These are phyloP conservation scores for Ceuthmochares aereus DNA, from an alignment of 2,113 vertebrate genomes.

Conservation along the genomic window DNA sequence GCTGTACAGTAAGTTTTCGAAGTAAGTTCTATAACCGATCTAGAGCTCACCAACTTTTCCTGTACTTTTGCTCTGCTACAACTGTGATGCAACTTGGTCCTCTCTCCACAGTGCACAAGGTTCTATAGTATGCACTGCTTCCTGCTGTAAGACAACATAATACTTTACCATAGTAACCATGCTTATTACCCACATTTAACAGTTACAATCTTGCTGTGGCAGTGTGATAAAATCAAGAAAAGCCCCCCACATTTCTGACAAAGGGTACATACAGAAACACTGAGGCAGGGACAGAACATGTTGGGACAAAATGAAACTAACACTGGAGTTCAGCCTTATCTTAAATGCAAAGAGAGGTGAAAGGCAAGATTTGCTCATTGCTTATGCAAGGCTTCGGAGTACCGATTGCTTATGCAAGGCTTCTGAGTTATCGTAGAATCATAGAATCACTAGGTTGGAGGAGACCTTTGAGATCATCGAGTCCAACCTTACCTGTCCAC, in stretches of 20 bases:
- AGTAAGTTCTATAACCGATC: neutral
- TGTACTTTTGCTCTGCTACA: neutral
- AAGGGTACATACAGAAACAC: neutral
- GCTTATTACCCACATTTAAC: neutral
- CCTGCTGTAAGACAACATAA: neutral
- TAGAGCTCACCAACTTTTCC: neutral
- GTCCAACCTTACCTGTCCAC: no score
- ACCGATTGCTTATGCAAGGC: neutral
- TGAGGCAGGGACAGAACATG: neutral
- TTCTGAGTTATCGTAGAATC: neutral
- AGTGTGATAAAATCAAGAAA: neutral
- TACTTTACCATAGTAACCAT: neutral
- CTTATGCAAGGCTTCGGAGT: neutral
- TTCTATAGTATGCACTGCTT: neutral
- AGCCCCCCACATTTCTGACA: neutral
- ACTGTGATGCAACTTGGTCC: neutral
- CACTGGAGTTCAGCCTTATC: neutral
- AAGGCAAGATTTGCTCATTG: neutral
- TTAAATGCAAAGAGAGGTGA: neutral
- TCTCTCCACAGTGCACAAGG: neutral
- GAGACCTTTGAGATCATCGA: no score
- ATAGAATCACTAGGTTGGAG: no score
- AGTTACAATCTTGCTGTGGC: neutral
- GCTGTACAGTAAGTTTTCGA: neutral
- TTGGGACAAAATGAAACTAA: neutral